Base-by-base conservation (phyloP, 1,140 invertebrate species). In the Colletes gigas region DNA sequence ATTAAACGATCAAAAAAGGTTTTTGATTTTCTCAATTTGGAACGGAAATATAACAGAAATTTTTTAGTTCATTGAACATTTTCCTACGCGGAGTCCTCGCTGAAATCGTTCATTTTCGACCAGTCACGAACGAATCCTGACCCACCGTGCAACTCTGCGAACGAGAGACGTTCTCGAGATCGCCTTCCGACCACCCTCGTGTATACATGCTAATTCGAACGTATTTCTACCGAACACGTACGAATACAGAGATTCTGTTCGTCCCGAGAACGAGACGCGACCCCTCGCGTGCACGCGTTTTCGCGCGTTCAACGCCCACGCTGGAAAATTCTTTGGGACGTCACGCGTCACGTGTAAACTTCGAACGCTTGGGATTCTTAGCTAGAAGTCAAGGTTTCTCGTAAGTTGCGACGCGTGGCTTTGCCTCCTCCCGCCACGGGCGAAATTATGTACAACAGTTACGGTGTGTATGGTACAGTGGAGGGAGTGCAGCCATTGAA, bases 341-440 rank as follows among this genome's bases (percentile, higher is more conserved):
- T 72, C 60, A 63, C 74, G 77, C 78, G 77, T 84, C 57, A 74
- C 79, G 79, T 75, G 65, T 76, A 76, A 72, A 71, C 83, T 73
- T 78, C 59, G 84, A 59, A 85, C 82, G 77, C 67, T 85, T 85
- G 74, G 72, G 66, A 85, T 85, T 85, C 79, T 74, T 70, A 74
- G 55, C 79, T 57, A 60, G 69, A 59, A 62, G 67, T 57, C 59
- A 39, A 74, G 44, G 59, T 73, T 65, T 57, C 54, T 62, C 54
- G 54, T 47, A 52, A 68, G 52, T 65, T 83, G 30, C 50, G 60
- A 69, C 57, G 62, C 59, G 72, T 69, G 71, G 78, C 68, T 81
- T 72, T 54, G 57, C 55, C 62, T 68, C 19, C 9, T 39, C 50
- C 21, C 54, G 57, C 70, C 55, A 60, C 60, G 30, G 4, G 60